Evolutionary conservation across 2,888 invertebrate species (phyloP), one percentile per base, ranked within the genome.

Genomic region (Candidula unifasciata): DNA sequence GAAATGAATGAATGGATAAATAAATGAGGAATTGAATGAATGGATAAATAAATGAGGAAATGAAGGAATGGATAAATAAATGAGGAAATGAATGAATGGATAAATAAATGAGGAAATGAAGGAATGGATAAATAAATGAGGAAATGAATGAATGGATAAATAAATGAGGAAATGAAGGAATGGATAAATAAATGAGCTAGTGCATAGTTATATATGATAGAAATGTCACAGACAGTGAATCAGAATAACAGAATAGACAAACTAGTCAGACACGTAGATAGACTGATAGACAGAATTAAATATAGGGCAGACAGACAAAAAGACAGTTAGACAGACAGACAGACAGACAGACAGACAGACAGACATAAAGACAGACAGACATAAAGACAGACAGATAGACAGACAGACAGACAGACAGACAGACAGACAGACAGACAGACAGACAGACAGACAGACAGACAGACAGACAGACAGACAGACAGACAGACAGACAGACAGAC

Each of bases 351-450:
- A 54, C 18, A 54, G 54, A 54, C 18, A 54, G 54, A 54, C 18
- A 54, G 54, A 54, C 18, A 54, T 10, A 54, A 13, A 54, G 54
- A 54, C 18, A 54, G 54, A 54, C 54, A 54, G 54, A 54, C 54
- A 54, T 10, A 54, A 10, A 77, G 57, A 77, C 27, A 74, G 81
- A 69, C 52, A 69, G 30, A 69, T n/a, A 13, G 60, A 60, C n/a
- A 60, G 60, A 2, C n/a, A 3, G 60, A 60, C n/a, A 16, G 60
- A 60, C n/a, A 6, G 3, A 60, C n/a, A 6, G 60, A 60, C n/a
- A 6, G 0, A 60, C n/a, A 6, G 18, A 60, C n/a, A 6, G 18
- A 60, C n/a, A 6, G 60, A 60, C 2, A 60, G 60, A 60, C 5
- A 60, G 60, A 60, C 5, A 60, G 60, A 60, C 3, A 60, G 60